Conservation (phyloP, 2,797 vertebrate species). For the Lateolabrax maculatus region DNA sequence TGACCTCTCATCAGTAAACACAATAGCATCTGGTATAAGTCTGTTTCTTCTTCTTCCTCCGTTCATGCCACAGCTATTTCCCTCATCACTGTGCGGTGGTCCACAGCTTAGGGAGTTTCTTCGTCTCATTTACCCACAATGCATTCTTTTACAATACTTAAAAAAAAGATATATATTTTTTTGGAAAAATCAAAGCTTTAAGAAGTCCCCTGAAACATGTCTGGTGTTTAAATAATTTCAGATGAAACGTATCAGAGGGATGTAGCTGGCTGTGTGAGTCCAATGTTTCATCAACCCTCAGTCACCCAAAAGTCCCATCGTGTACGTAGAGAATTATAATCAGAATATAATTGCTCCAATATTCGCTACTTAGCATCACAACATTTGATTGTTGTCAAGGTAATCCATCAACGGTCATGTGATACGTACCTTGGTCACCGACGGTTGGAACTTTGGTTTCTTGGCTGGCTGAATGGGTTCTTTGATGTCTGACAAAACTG, state of each 20-base stretch:
- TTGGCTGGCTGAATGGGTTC: constrained; percentile 90
- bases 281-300: constrained; percentile 39
- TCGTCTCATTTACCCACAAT: constrained; percentile 44
- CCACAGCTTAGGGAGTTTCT: constrained; percentile 54
- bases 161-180: too few species aligned
- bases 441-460: constrained; percentile 91
- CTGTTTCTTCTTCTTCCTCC: constrained; percentile 58
- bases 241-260: constrained; percentile 58
- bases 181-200: too few species aligned
- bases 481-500: constrained; percentile 95
- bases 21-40: constrained; percentile 51
- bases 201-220: constrained; percentile 17
- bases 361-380: neutral
- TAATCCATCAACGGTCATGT: neutral
- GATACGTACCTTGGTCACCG: constrained; percentile 90
- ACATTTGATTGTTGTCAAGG: neutral
- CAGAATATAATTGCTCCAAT: constrained; percentile 1
- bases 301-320: constrained; percentile 46
- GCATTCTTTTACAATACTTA: neutral
- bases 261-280: constrained; percentile 31
- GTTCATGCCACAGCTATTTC: constrained; percentile 66
- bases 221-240: constrained; percentile 57
- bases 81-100: constrained; percentile 69
- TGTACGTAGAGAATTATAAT: constrained; percentile 36
- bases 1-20: constrained; percentile 57